Evolutionary conservation across 2,888 invertebrate genomes (phyloP), one percentile per base, ranked within the genome.

Genomic region (Chloroclysta siterata): DNA sequence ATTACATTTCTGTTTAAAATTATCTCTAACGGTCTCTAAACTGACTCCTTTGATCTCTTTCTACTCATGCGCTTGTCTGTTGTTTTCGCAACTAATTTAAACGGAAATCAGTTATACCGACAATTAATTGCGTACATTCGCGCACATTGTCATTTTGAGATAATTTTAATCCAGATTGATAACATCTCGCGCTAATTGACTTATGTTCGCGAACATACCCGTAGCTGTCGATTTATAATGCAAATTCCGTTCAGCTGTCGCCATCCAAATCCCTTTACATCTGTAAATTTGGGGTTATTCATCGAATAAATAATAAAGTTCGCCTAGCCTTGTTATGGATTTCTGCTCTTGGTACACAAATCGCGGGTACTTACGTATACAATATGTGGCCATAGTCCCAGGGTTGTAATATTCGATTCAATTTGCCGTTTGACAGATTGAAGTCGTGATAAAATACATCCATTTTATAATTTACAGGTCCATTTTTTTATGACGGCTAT

Each of bases 181-280:
- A 75, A 76, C 75, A 72, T 71, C 75, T 68, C 68, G 52, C 72
- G 68, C 77, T 83, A 84, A 85, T 84, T 82, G 81, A 84, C 75
- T 80, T 76, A 70, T 77, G 77, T 78, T 77, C 74, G 66, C 67
- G 76, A 73, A 57, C 41, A 47, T 62, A 65, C 60, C 63, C 47
- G 56, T 59, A 22, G 33, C 42, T 44, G 61, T 61, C 72, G 76
- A 85, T 87, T 84, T 84, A 84, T 83, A 81, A 84, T 81, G 80
- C 76, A 81, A 85, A 87, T 86, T 82, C 71, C 63, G 65, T 72
- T 80, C 82, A 84, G 83, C 81, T 85, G 85, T 83, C 83, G 72
- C 83, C 77, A 65, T 68, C 57, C 66, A 47, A 77, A 58, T 65
- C 58, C 72, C 69, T 66, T 65, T 73, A 69, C 60, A 68, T 70